Evolutionary conservation across 2,888 invertebrate genomes (phyloP).

Genomic region (Tuberolachnus salignus): DNA sequence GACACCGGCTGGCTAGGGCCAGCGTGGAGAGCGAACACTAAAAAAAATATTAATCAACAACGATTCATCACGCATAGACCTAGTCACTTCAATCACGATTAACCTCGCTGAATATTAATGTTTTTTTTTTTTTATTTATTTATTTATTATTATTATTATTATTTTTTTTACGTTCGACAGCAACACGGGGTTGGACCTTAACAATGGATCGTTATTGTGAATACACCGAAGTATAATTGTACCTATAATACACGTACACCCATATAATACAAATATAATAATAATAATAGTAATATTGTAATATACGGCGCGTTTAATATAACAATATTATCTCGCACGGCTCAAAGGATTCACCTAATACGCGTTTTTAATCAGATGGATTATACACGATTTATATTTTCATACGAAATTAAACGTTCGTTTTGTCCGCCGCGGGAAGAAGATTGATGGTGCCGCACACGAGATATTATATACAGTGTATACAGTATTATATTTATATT

Average conservation of each 20-base stretch:
- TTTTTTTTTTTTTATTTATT: neutral
- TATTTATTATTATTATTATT: too few relatives aligned
- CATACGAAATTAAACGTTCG: constrained; percentile 28
- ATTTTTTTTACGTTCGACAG: constrained; percentile 2
- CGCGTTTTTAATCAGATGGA: constrained; percentile 36
- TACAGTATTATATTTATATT: constrained; percentile 14
- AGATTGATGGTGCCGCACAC: constrained; percentile 12
- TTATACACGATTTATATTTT: constrained; percentile 26
- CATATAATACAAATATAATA: too few relatives aligned
- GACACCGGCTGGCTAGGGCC: neutral
- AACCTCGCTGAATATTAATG: constrained; percentile 31
- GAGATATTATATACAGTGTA: neutral
- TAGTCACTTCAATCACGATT: constrained; percentile 33
- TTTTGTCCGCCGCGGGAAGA: constrained; percentile 12
- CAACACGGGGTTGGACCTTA: constrained; percentile 29
- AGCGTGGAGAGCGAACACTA: neutral
- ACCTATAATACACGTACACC: too few relatives aligned
- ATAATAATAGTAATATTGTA: too few relatives aligned
- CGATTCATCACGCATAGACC: constrained; percentile 35
- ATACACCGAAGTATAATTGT: neutral
- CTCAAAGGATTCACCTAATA: constrained; percentile 23
- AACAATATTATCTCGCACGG: too few relatives aligned
- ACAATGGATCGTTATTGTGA: constrained; percentile 42
- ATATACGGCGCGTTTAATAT: too few relatives aligned
- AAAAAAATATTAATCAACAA: constrained; percentile 13